Percentiles rank a stretch among this genome's conserved stretches.
These are phyloP conservation scores for Oxygymnocypris stewartii DNA, from an alignment of 2,113 vertebrate species.

Conservation along the genomic window DNA sequence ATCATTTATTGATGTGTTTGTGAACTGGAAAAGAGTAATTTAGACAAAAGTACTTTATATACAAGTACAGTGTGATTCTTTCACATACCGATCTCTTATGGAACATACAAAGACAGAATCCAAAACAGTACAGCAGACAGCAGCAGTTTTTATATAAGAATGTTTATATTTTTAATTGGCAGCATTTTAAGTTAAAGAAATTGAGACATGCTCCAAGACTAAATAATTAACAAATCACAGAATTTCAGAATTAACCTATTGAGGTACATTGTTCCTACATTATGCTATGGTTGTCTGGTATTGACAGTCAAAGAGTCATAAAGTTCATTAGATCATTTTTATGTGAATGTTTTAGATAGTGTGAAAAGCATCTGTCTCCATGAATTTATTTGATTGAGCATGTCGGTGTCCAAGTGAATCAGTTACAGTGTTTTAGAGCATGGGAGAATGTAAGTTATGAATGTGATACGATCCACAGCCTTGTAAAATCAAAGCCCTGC, in stretches of 20 bases:
- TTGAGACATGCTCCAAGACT: neutral
- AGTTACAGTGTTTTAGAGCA: conserved; percentile 39
- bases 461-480: conserved; percentile 59
- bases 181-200: neutral
- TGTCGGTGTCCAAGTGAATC: conserved; percentile 23
- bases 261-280: neutral
- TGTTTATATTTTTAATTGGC: neutral
- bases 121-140: neutral
- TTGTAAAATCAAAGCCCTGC: conserved; percentile 60
- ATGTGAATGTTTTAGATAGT: conserved; percentile 11
- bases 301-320: neutral
- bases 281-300: neutral
- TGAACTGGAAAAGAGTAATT: neutral
- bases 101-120: neutral
- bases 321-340: neutral
- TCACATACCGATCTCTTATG: neutral
- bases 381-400: conserved; percentile 1
- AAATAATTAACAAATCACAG: neutral
- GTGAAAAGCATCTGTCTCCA: neutral
- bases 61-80: neutral
- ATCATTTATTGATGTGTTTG: conserved; percentile 2
- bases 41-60: neutral
- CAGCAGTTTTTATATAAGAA: neutral
- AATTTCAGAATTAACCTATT: neutral
- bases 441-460: conserved; percentile 57